Base-by-base conservation (phyloP, 2,888 invertebrate species). In the Aplocera efformata region DNA sequence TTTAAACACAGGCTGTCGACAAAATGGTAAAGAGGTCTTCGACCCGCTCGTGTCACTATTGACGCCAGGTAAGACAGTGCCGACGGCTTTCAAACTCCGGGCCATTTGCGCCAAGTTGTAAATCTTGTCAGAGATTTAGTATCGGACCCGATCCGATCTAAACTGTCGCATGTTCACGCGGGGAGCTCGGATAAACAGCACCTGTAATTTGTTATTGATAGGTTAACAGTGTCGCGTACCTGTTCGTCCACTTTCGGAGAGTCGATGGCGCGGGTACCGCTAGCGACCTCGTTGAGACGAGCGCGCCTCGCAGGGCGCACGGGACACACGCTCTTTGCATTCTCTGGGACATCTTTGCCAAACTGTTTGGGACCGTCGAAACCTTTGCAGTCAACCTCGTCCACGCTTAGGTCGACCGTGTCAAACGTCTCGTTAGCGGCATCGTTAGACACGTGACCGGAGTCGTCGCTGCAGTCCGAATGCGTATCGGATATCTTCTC, bases 401-500 rank as follows among this genome's bases (percentile, higher is more conserved):
- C 83, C 24, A 67, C 62, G 42, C 74, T 75, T 37, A 75, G 47
- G 38, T 79, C 79, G 35, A 74, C 72, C 56, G 69, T 75, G 58
- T 85, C 82, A 53, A 80, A 84, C 10, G 72, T 61, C 6, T 93
- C 94, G 66, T 93, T 94, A 33, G 93, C 93, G 43, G 94, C 93
- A 68, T 93, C 94, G 64, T 94, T 94, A 32, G 94, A 94, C 56
- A 94, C 94, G 77, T 94, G 94, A 45, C 94, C 94, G 40, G 94
- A 94, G 80, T 94, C 94, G 61, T 94, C 94, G 42, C 94, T 93
- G 60, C 94, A 93, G 60, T 93, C 93, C 4, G 92, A 92, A 52
- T 89, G 90, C 54, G 90, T 90, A 72, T 90, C 90, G 44, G 89
- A 89, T 71, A 84, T 81, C 69, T 89, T 89, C 58, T 88, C 88